phyloP scores from a whole-genome alignment of 2,113 vertebrate genomes.

The Polyodon spathula region DNA sequence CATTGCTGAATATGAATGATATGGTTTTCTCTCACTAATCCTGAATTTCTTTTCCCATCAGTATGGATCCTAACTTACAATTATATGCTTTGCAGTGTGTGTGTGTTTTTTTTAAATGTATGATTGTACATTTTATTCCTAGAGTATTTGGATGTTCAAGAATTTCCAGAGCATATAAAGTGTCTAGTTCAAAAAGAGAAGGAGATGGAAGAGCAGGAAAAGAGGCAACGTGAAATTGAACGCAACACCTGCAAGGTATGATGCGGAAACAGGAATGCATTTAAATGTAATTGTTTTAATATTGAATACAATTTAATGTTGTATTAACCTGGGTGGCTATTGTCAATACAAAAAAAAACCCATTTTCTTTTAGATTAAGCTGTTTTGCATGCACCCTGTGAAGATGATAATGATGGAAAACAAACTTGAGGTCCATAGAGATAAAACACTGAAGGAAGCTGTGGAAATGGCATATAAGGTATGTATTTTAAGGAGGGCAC shows the following conservation, averaged over 20 bases:
- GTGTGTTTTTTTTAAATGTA: background rate
- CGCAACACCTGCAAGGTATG: constrained; percentile 96
- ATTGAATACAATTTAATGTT: no score
- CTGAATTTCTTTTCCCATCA: background rate
- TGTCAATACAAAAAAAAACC: no score
- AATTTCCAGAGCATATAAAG: constrained; percentile 91
- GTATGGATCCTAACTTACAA: background rate
- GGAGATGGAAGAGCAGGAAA: constrained; percentile 93
- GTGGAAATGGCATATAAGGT: constrained; percentile 92
- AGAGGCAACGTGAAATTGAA: constrained; percentile 91
- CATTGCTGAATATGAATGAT: no score
- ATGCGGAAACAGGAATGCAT: background rate
- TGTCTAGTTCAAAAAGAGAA: constrained; percentile 84
- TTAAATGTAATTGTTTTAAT: no score
- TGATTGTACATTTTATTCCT: constrained; percentile 17
- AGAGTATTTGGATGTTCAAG: constrained; percentile 83
- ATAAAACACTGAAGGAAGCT: constrained; percentile 87
- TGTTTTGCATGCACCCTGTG: constrained; percentile 91
- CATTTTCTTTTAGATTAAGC: constrained; percentile 70
- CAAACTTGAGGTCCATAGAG: constrained; percentile 95
- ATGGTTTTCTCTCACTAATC: background rate
- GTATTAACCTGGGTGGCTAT: no score
- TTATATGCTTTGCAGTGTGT: background rate
- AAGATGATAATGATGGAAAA: constrained; percentile 94
- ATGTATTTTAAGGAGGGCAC: constrained; percentile 6